Evolutionary conservation across 1,140 invertebrate species (phyloP).

Genomic region (Myzus persicae): DNA sequence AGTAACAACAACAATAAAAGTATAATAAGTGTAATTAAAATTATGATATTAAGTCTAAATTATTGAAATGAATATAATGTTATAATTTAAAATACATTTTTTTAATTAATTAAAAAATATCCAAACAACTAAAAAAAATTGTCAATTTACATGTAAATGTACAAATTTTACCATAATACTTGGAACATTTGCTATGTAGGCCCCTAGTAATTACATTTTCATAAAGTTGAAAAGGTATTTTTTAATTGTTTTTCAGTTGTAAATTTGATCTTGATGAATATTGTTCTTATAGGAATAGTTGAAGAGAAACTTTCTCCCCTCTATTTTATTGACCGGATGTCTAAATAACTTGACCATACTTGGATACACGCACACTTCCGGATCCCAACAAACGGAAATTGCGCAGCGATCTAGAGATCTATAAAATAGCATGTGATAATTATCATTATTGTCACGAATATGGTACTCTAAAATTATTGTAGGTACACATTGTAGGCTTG

Average conservation of each 20-base stretch:
- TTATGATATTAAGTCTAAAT: background rate
- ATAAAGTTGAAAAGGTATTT: background rate
- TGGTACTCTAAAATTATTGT: background rate
- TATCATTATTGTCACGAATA: slow-evolving; percentile 6
- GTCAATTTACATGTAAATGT: background rate
- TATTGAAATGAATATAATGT: background rate
- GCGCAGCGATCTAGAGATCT: background rate
- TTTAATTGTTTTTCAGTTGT: background rate
- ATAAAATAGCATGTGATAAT: background rate
- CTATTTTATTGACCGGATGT: slow-evolving; percentile 25
- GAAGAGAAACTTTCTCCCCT: background rate
- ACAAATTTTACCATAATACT: background rate
- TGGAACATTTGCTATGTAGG: background rate
- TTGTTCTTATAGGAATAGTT: background rate
- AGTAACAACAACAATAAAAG: background rate
- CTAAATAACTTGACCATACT: slow-evolving; percentile 39
- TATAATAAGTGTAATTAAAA: slow-evolving; percentile 7
- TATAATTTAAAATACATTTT: background rate
- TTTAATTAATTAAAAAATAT: background rate
- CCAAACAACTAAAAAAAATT: background rate
- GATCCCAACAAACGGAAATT: slow-evolving; percentile 19
- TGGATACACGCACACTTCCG: slow-evolving; percentile 9
- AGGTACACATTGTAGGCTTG: background rate
- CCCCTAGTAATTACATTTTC: background rate
- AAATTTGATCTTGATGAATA: background rate